Base-by-base conservation (phyloP, 2,888 invertebrate species). In the Orgyia antiqua region DNA sequence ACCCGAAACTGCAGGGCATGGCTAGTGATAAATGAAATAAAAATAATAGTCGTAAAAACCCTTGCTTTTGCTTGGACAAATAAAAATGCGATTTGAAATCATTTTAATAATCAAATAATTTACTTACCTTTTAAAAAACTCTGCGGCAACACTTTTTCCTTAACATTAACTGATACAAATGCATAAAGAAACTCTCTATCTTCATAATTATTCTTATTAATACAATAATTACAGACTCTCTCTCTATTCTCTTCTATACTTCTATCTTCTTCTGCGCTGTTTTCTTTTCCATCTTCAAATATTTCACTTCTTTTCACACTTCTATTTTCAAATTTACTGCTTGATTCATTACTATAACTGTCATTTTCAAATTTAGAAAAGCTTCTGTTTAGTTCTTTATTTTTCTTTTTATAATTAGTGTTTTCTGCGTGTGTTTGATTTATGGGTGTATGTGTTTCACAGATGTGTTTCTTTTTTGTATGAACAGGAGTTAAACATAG, bases 161-260 rank as follows among this genome's bases (percentile, higher is more conserved):
- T 74, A 23, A 84, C 74, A 59, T 68, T 76, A 13, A 84, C 58
- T 0, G 69, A 62, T 1, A 84, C 75, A 65, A 86, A 84, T 0
- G 84, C 83, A 39, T 77, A 69, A 9, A 86, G 45, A 56, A 84
- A 84, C 20, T 77, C 77, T n/a, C 62, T 42, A 36, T 70, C 55
- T 12, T 55, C 51, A 33, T 33, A 41, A 13, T 35, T 50, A 13
- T 39, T 58, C 8, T 31, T 51, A 23, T 37, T 51, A 1, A 53
- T 36, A 40, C 64, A 69, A 48, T 71, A 77, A 28, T 64, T 60
- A 43, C 76, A 77, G 0, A 39, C 44, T 27, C 27, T 38, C 38
- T 35, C 46, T 15, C 19, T 20, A 34, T 31, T 41, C 4, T 39
- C 34, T 32, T 17, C 31, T 26, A 21, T 23, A 8, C 18, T 24